Evolutionary conservation across 2,888 invertebrate species (phyloP).

Genomic region (Colletes collaris): DNA sequence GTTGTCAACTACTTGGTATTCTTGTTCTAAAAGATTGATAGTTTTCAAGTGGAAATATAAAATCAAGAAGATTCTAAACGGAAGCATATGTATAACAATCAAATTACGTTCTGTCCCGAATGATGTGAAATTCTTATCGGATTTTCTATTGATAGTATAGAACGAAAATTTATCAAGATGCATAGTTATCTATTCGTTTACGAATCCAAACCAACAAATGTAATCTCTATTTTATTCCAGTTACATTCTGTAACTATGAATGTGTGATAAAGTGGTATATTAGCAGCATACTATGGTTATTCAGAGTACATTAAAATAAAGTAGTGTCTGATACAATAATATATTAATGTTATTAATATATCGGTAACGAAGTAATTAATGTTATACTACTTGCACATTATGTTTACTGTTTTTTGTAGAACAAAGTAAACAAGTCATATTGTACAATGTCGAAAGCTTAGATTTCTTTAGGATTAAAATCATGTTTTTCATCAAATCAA

Average conservation of each 20-base stretch:
- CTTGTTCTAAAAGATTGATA: conserved; percentile 1
- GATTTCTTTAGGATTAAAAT: conserved; percentile 13
- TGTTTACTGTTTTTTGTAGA: conserved; percentile 19
- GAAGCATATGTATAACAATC: not conserved
- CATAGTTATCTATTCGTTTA: conserved; percentile 26
- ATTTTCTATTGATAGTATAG: conserved; percentile 20
- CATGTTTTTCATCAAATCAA: conserved; percentile 13
- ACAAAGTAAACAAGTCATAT: conserved; percentile 7
- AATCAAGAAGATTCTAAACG: not conserved
- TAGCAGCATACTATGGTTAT: conserved; percentile 5
- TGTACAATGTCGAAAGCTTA: not conserved
- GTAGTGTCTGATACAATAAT: conserved; percentile 21
- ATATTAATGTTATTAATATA: conserved; percentile 13
- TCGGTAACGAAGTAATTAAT: conserved; percentile 9
- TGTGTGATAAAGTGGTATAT: conserved; percentile 41
- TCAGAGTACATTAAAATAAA: conserved; percentile 2
- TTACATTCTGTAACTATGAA: conserved; percentile 16
- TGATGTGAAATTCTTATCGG: conserved; percentile 26
- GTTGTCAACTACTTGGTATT: conserved; percentile 19
- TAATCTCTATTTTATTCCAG: conserved; percentile 6
- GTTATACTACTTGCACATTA: conserved; percentile 23
- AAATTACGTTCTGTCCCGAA: not conserved
- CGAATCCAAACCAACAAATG: conserved; percentile 11
- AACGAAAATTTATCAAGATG: conserved; percentile 38
- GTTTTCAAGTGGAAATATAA: not conserved